These are phyloP conservation scores for Sesia bembeciformis DNA, from an alignment of 2,888 invertebrate species.

Conservation along the genomic window DNA sequence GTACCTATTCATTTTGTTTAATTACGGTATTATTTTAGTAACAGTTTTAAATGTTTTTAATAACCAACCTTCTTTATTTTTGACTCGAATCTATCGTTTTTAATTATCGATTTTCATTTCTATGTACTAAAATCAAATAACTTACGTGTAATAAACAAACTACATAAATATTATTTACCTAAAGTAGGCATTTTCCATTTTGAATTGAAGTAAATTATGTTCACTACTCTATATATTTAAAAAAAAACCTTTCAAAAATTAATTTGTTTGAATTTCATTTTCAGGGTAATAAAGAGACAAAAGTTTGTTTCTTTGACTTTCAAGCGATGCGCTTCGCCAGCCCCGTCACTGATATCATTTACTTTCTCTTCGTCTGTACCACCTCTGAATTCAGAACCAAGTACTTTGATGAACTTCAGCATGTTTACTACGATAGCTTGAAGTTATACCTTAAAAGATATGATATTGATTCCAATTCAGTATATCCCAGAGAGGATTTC, in stretches of 20 bases:
- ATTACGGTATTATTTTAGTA: too few species aligned
- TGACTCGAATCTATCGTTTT: too few species aligned
- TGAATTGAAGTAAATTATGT: too few species aligned
- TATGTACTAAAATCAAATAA: too few species aligned
- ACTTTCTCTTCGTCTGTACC: slow-evolving; percentile 48
- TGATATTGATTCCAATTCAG: slow-evolving; percentile 27
- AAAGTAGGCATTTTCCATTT: too few species aligned
- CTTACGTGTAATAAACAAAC: too few species aligned
- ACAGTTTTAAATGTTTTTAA: too few species aligned
- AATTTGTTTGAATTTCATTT: slow-evolving; percentile 11
- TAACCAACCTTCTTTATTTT: too few species aligned
- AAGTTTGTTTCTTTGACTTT: slow-evolving; percentile 51
- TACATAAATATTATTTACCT: too few species aligned
- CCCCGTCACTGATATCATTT: slow-evolving; percentile 47
- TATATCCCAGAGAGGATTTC: slow-evolving; percentile 37
- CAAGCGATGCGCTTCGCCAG: slow-evolving; percentile 52
- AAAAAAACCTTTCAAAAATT: too few species aligned
- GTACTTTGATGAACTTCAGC: slow-evolving; percentile 30
- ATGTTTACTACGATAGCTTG: slow-evolving; percentile 38
- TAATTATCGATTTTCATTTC: too few species aligned
- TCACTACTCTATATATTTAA: too few species aligned
- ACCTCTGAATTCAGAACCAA: slow-evolving; percentile 43
- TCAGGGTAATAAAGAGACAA: slow-evolving; percentile 28
- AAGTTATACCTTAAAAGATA: slow-evolving; percentile 29
- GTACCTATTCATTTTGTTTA: slow-evolving; percentile 14